phyloP scores from a whole-genome alignment of 2,888 invertebrate genomes.

The Nephrotoma guestfalica region DNA sequence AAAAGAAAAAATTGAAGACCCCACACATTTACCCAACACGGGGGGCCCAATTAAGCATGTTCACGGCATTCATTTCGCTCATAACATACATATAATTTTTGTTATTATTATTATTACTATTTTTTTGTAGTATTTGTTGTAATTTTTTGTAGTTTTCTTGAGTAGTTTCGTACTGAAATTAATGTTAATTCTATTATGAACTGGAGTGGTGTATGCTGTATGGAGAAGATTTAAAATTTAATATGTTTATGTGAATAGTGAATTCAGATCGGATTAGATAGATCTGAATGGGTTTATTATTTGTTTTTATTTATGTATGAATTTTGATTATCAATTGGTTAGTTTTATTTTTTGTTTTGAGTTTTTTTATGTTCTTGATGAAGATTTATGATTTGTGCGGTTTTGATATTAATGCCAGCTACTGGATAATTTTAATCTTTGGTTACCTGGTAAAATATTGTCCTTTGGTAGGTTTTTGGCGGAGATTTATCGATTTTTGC shows the following conservation, averaged over 20 bases:
- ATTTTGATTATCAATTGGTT: background rate
- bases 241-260: background rate
- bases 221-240: background rate
- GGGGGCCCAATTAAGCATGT: conserved; percentile 22
- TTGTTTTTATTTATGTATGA: background rate
- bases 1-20: conserved; percentile 12
- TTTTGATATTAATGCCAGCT: background rate
- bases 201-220: background rate
- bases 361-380: background rate
- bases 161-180: background rate
- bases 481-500: background rate
- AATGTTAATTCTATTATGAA: conserved; percentile 1
- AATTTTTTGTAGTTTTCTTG: background rate
- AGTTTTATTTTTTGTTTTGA: background rate
- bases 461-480: background rate
- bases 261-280: background rate
- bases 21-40: conserved; percentile 20
- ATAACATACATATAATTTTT: conserved; percentile 7
- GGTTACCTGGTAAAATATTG: background rate
- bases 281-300: background rate
- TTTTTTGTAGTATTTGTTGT: background rate
- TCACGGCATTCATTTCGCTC: conserved; percentile 17
- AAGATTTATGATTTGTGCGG: background rate
- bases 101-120: background rate
- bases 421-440: background rate